Evolutionary conservation across 1,140 invertebrate species (phyloP).

Genomic region (Grapholita molesta): DNA sequence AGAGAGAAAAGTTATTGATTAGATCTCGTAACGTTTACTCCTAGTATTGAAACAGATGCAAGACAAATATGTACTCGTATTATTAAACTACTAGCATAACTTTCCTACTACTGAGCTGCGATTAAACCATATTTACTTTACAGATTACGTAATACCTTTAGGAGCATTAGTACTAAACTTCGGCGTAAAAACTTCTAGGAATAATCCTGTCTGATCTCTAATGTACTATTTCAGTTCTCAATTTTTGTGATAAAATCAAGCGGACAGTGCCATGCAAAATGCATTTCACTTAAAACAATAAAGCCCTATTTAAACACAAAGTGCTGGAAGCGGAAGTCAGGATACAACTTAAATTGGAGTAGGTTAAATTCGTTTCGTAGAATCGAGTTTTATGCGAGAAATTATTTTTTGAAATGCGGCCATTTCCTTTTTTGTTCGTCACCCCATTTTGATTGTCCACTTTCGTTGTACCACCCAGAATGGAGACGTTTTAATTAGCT

Average conservation of each 20-base stretch:
- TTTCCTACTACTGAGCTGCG: no score
- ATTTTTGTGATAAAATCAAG: background rate
- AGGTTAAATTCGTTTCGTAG: slow-evolving; percentile 1
- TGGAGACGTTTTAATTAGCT: background rate
- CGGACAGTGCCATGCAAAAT: background rate
- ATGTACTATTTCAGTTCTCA: background rate
- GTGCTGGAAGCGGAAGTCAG: background rate
- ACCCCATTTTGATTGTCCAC: slow-evolving; percentile 13
- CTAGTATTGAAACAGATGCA: no score
- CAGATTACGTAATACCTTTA: no score
- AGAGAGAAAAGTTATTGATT: background rate
- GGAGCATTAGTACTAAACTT: no score
- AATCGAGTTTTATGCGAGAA: background rate
- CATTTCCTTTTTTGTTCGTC: slow-evolving; percentile 9
- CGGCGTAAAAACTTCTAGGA: no score
- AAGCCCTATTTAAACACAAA: background rate
- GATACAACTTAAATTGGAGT: background rate
- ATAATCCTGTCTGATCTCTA: no score
- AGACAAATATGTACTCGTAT: no score
- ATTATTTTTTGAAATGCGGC: slow-evolving; percentile 3
- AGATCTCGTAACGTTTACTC: no score
- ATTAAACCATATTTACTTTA: no score
- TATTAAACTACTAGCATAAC: no score
- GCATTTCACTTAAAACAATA: background rate
- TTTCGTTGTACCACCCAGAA: slow-evolving; percentile 1